phyloP scores from a whole-genome alignment of 1,140 invertebrate species.

The Aphelinus atriplicis region DNA sequence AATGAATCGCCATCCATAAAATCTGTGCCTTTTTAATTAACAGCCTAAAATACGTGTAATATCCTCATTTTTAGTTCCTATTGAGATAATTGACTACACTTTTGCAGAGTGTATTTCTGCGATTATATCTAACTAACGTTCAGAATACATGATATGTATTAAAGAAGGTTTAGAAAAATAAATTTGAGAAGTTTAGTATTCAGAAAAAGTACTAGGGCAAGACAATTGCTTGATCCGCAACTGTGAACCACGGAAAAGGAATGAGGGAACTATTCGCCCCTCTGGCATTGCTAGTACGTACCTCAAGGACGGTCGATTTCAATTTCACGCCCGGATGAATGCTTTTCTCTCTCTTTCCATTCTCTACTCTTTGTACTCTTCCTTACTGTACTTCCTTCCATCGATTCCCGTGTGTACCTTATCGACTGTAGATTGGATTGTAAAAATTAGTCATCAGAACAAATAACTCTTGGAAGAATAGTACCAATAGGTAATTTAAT shows the following conservation, averaged over 20 bases:
- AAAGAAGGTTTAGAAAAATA: neutral
- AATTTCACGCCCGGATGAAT: conserved; percentile 38
- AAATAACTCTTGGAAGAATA: too few relatives aligned
- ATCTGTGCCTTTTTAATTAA: too few relatives aligned
- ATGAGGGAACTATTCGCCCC: conserved; percentile 36
- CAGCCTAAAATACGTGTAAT: too few relatives aligned
- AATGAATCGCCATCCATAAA: too few relatives aligned
- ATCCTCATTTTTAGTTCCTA: too few relatives aligned
- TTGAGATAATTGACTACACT: too few relatives aligned
- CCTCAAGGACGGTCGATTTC: conserved; percentile 37
- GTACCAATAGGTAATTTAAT: too few relatives aligned
- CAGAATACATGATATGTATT: too few relatives aligned
- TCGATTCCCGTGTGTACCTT: neutral
- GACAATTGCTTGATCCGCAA: conserved; percentile 20
- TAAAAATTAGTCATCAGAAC: too few relatives aligned
- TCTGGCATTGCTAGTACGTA: conserved; percentile 28
- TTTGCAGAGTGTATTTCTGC: too few relatives aligned
- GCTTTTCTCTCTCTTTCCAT: conserved; percentile 8
- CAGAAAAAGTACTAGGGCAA: conserved; percentile 8
- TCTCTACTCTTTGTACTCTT: neutral
- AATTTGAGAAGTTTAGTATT: conserved; percentile 10
- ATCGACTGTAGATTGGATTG: too few relatives aligned
- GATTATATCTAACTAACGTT: too few relatives aligned
- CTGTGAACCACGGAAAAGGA: conserved; percentile 13
- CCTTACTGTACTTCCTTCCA: neutral